A percentile compares a stretch with the other conserved stretches of the same genome.
These are phyloP conservation scores for Euproctis similis DNA, from an alignment of 2,888 invertebrate species.

Conservation along the genomic window DNA sequence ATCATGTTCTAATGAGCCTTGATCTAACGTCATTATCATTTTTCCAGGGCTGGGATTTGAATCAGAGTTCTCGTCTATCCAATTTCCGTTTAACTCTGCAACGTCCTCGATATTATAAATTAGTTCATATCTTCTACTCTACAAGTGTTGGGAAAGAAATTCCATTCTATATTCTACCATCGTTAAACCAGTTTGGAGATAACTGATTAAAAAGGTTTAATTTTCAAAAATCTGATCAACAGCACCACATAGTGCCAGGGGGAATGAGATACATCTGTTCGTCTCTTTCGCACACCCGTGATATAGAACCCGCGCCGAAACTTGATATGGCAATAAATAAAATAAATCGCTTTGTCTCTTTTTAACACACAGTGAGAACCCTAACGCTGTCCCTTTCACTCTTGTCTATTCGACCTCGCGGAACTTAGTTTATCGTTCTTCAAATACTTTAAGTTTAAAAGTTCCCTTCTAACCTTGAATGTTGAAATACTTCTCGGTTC, in stretches of 20 bases:
- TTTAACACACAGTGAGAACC: slow-evolving; percentile 14
- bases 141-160: no score
- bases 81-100: no score
- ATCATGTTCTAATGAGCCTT: no score
- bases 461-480: slow-evolving; percentile 66
- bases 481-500: slow-evolving; percentile 50
- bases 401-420: slow-evolving; percentile 40
- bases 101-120: no score
- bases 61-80: no score
- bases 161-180: no score
- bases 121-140: no score
- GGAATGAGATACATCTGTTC: slow-evolving; percentile 35
- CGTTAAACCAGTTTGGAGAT: slow-evolving; percentile 22
- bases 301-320: slow-evolving; percentile 42
- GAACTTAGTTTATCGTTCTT: slow-evolving; percentile 60
- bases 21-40: no score
- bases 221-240: slow-evolving; percentile 35
- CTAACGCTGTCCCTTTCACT: slow-evolving; percentile 34
- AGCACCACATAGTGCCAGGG: slow-evolving; percentile 34
- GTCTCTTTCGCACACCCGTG: slow-evolving; percentile 43
- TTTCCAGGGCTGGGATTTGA: no score
- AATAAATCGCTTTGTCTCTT: slow-evolving; percentile 41
- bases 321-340: slow-evolving; percentile 70
- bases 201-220: slow-evolving; percentile 34
- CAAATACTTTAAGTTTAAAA: slow-evolving; percentile 66